These are phyloP conservation scores for Euphonia xanthogaster DNA, from an alignment of 2,797 vertebrate species.

Conservation along the genomic window DNA sequence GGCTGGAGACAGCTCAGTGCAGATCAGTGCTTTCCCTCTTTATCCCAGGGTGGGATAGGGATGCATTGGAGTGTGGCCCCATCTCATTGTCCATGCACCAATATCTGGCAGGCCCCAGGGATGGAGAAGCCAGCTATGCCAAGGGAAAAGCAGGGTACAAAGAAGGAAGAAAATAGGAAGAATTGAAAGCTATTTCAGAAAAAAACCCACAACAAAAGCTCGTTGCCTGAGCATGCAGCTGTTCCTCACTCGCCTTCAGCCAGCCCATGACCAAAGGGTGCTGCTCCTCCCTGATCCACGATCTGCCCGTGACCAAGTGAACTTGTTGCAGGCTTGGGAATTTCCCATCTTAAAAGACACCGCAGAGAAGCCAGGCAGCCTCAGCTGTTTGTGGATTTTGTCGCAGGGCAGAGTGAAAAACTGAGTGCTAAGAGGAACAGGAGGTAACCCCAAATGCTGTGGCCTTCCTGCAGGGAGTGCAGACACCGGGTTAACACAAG, in stretches of 20 bases:
- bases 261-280: neutral
- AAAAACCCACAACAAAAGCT: neutral
- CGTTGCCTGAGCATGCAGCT: neutral
- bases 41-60: neutral
- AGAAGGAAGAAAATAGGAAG: constrained; percentile 9
- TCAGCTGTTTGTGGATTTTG: neutral
- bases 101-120: neutral
- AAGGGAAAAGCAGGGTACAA: neutral
- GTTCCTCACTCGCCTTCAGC: neutral
- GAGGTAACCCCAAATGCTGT: neutral
- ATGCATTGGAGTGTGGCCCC: neutral
- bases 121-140: neutral
- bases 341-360: constrained; percentile 15
- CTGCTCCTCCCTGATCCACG: neutral
- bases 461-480: neutral
- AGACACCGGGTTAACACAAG: rapidly evolving
- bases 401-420: neutral
- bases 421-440: neutral
- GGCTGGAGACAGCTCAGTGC: neutral
- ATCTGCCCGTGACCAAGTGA: constrained; percentile 33
- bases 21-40: neutral
- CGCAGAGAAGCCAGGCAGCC: neutral
- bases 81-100: neutral
- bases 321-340: neutral
- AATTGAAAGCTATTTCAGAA: neutral